These are phyloP conservation scores for Tetropium fuscum DNA, from an alignment of 2,888 invertebrate genomes.

Conservation along the genomic window DNA sequence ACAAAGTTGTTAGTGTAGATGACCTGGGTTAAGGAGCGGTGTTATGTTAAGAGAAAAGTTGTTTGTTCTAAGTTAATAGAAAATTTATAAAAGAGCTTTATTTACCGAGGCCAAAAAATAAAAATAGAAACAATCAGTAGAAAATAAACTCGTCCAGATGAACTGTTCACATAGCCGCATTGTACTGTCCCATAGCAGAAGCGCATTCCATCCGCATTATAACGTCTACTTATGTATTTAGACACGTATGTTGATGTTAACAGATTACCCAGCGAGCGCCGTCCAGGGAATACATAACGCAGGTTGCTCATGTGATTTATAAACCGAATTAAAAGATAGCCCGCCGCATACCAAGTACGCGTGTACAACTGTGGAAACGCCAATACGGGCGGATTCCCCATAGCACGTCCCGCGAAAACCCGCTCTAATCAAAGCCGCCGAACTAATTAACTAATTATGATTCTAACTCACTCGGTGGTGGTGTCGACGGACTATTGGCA, in stretches of 20 bases:
- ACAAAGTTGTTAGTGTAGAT: no score
- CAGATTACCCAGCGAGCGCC: conserved; percentile 48
- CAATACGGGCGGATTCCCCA: conserved; percentile 27
- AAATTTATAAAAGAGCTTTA: no score
- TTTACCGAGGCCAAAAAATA: no score
- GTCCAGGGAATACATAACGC: conserved; percentile 53
- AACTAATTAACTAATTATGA: conserved; percentile 34
- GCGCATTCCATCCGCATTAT: neutral
- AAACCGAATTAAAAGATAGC: conserved; percentile 48
- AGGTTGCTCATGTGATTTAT: conserved; percentile 49
- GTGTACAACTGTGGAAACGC: conserved; percentile 37
- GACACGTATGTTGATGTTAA: conserved; percentile 52
- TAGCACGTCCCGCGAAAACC: conserved; percentile 16
- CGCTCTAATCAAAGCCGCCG: conserved; percentile 24
- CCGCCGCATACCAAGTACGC: conserved; percentile 44
- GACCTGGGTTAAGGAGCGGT: no score
- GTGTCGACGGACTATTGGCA: conserved; percentile 6
- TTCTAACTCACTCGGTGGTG: conserved; percentile 15
- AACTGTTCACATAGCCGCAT: no score
- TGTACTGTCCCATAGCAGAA: no score
- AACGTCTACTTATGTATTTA: conserved; percentile 29
- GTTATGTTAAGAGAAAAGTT: no score
- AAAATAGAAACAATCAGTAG: no score
- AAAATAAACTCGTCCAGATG: no score
- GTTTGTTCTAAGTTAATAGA: no score